These are phyloP conservation scores for Otolemur crassicaudatus DNA, from an alignment of 2,797 vertebrate species.

Conservation along the genomic window DNA sequence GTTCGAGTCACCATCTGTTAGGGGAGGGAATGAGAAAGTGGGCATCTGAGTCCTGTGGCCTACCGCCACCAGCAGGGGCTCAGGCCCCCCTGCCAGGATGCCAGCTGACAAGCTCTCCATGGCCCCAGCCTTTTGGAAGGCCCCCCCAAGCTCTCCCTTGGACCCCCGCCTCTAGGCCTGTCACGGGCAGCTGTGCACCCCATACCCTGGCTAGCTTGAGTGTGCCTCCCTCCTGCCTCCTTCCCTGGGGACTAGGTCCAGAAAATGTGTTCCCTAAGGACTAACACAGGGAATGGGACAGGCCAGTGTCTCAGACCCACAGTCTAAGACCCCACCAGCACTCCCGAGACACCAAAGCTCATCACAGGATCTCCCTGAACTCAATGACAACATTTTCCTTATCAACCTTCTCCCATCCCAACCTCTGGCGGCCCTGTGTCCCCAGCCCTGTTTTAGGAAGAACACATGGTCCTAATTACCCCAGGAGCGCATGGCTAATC, in stretches of 20 bases:
- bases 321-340: background rate
- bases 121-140: constrained; percentile 67
- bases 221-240: background rate
- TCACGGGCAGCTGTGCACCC: constrained; percentile 74
- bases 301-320: background rate
- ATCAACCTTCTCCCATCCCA: constrained; percentile 64
- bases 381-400: constrained; percentile 64
- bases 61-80: constrained; percentile 76
- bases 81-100: constrained; percentile 71
- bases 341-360: constrained; percentile 23
- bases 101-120: constrained; percentile 82
- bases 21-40: constrained; percentile 85
- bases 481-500: constrained; percentile 90
- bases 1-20: constrained; percentile 98
- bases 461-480: constrained; percentile 91
- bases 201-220: constrained; percentile 38
- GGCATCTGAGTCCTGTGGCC: constrained; percentile 79
- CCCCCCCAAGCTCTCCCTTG: background rate
- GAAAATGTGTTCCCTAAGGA: constrained; percentile 42
- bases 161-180: constrained; percentile 63
- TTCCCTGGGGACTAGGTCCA: background rate
- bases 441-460: constrained; percentile 86
- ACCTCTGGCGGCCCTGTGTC: constrained; percentile 82
- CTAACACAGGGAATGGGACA: background rate
- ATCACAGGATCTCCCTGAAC: constrained; percentile 41